Evolutionary conservation across 2,888 invertebrate genomes (phyloP), one percentile per base, ranked within the genome.

Genomic region (Seladonia tumulorum): DNA sequence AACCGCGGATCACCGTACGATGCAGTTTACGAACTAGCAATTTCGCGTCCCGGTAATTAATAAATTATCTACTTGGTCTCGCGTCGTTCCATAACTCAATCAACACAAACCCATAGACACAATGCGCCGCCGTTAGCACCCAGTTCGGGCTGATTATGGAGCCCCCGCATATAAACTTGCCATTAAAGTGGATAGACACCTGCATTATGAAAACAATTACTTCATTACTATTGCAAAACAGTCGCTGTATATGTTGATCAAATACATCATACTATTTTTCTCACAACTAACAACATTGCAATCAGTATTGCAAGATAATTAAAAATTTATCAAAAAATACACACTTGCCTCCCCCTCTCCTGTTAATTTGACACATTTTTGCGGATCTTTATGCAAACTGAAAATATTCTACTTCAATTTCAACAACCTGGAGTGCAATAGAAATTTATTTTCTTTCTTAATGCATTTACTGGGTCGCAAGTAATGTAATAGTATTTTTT

Each of bases 71-170:
- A 47, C 18, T 81, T 16, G 29, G 16, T 18, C 29, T 2, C 8
- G 5, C 18, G 22, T n/a, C 10, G 18, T 83, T 47, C 49, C 29
- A 29, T 47, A 53, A 75, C 53, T 73, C 42, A 25, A 79, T 42
- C 42, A 73, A 68, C 35, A 42, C 76, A 18, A 60, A 85, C 88
- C 87, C 75, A 10, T 81, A 79, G n/a, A 94, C 90, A 78, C 94
- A 94, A 87, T 94, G 94, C n/a, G 94, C 94, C 70, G 94, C 94
- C 8, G 94, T 94, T 79, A 94, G 70, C 73, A 94, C 90, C 93
- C 93, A 94, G 49, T 90, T 73, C 71, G 90, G 81, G 80, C 90
- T 90, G 85, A 94, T 93, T 80, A 94, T 92, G 35, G 94, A 93
- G 14, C 94, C 94, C 7, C 94, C 94, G 79, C 94, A 94, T 68